phyloP scores from a whole-genome alignment of 2,113 vertebrate species.

The Sylvia atricapilla region DNA sequence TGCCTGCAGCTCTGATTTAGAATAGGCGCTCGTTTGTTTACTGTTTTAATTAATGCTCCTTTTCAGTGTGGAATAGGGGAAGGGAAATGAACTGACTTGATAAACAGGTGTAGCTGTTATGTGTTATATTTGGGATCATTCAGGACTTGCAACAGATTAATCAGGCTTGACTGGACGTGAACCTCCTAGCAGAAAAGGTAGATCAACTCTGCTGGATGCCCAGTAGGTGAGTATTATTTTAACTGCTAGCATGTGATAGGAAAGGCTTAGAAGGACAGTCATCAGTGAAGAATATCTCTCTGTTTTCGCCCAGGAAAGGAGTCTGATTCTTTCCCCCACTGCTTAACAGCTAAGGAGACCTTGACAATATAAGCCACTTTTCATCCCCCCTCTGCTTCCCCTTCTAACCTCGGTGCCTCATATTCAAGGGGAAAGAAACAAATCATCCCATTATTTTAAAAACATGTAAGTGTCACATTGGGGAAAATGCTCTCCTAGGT shows the following conservation, averaged over 20 bases:
- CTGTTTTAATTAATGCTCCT: conserved; percentile 84
- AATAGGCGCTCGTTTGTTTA: conserved; percentile 80
- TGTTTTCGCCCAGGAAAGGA: conserved; percentile 51
- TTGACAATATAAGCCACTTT: conserved; percentile 62
- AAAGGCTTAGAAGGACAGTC: conserved; percentile 78
- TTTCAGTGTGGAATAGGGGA: conserved; percentile 73
- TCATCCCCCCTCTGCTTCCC: conserved; percentile 3
- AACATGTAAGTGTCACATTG: conserved; percentile 55
- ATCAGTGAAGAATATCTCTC: conserved; percentile 62
- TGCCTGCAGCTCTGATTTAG: conserved; percentile 86
- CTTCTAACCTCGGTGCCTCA: conserved; percentile 27
- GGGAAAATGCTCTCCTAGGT: conserved; percentile 37
- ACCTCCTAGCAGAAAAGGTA: conserved; percentile 77
- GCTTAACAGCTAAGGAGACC: conserved; percentile 66
- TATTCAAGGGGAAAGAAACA: conserved; percentile 50
- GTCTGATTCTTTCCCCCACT: conserved; percentile 64
- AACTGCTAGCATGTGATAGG: conserved; percentile 76
- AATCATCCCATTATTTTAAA: conserved; percentile 57
- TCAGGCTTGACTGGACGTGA: conserved; percentile 77
- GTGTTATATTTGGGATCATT: conserved; percentile 67
- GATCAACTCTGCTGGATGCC: conserved; percentile 76
- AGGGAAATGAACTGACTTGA: conserved; percentile 74
- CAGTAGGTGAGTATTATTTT: conserved; percentile 83
- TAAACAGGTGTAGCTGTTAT: conserved; percentile 80
- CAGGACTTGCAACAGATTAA: conserved; percentile 73